Evolutionary conservation across 2,113 vertebrate genomes (phyloP).

Genomic region (Apodemus sylvaticus): DNA sequence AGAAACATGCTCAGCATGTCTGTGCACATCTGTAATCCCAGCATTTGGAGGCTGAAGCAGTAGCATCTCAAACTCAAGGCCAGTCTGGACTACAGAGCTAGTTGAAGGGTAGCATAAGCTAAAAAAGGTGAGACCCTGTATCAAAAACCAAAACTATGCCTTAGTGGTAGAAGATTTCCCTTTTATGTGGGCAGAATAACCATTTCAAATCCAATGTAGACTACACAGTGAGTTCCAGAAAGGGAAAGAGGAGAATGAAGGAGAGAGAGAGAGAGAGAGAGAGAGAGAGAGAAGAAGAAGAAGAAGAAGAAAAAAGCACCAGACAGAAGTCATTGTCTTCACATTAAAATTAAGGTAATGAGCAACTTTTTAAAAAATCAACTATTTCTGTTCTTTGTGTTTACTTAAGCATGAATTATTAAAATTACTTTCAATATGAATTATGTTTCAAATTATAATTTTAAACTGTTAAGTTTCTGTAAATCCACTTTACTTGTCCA

Average conservation of each 20-base stretch:
- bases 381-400: not conserved
- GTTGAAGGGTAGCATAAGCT: not conserved
- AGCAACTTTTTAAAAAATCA: not conserved
- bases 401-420: not conserved
- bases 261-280: no score
- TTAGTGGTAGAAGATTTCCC: not conserved
- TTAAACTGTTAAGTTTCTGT: constrained; percentile 38
- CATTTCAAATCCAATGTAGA: not conserved
- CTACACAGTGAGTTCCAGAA: not conserved
- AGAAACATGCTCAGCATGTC: not conserved
- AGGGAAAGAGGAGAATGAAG: not conserved
- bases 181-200: not conserved
- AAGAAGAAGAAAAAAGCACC: not conserved
- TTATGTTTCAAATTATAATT: not conserved
- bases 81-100: not conserved
- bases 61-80: not conserved
- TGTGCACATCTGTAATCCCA: not conserved
- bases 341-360: not conserved
- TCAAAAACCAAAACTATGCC: not conserved
- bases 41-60: not conserved
- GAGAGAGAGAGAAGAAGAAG: no score
- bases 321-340: not conserved
- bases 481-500: not conserved
- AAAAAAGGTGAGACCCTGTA: not conserved
- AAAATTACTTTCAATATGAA: constrained; percentile 4